phyloP scores from a whole-genome alignment of 2,888 invertebrate genomes.

The Andrena bucephala region DNA sequence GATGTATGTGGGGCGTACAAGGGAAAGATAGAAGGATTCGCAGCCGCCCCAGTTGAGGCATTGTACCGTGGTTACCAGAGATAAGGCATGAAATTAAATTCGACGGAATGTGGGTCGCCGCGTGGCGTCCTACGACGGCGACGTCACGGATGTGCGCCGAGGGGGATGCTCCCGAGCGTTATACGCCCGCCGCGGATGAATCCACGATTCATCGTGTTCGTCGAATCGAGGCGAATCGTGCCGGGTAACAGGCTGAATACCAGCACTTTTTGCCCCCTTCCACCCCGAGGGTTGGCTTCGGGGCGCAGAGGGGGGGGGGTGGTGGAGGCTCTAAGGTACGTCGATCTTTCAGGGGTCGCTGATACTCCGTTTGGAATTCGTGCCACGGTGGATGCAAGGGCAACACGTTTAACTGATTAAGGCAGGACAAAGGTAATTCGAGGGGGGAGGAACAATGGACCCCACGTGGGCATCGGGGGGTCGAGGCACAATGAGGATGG shows the following conservation, averaged over 20 bases:
- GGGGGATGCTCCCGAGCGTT: constrained; percentile 24
- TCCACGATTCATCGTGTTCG: constrained; percentile 30
- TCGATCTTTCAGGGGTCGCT: constrained; percentile 33
- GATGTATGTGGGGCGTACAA: constrained; percentile 55
- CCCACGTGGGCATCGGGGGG: constrained; percentile 25
- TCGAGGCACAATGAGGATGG: background rate
- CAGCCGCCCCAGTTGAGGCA: constrained; percentile 77
- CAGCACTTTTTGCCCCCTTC: too few species aligned
- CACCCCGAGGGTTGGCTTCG: too few species aligned
- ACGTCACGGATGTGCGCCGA: constrained; percentile 30
- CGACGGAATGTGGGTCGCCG: constrained; percentile 78
- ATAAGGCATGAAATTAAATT: constrained; percentile 82
- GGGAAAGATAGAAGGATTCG: constrained; percentile 72
- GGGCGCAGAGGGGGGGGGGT: too few species aligned
- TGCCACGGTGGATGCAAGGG: constrained; percentile 40
- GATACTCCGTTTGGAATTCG: constrained; percentile 68
- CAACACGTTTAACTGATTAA: constrained; percentile 59
- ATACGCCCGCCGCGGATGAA: constrained; percentile 24
- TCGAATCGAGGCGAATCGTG: constrained; percentile 14
- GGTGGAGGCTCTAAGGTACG: too few species aligned
- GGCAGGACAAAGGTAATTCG: constrained; percentile 44
- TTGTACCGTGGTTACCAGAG: constrained; percentile 76
- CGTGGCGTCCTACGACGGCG: constrained; percentile 55
- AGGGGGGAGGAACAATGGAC: constrained; percentile 50
- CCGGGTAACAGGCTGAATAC: background rate